These are phyloP conservation scores for Drosophila ambigua DNA, from an alignment of 1,140 invertebrate genomes.

Conservation along the genomic window DNA sequence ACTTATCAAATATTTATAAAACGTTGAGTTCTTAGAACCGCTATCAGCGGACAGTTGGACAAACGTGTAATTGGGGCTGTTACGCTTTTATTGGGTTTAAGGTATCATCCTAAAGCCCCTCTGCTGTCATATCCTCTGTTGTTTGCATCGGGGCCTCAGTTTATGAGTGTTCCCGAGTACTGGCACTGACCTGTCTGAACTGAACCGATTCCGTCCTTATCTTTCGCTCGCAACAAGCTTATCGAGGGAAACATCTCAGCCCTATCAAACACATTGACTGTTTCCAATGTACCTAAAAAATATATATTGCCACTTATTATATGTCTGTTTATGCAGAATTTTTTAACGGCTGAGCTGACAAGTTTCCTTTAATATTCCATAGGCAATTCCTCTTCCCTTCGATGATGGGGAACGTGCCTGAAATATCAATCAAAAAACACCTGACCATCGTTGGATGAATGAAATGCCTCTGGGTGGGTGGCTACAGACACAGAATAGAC, in stretches of 20 bases:
- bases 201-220: neutral
- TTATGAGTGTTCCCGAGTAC: no score
- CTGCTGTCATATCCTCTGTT: neutral
- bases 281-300: neutral
- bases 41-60: neutral
- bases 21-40: neutral
- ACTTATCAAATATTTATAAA: neutral
- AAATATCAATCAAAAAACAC: slow-evolving; percentile 37
- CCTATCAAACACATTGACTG: slow-evolving; percentile 7
- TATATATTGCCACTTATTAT: neutral
- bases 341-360: slow-evolving; percentile 5
- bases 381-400: slow-evolving; percentile 19
- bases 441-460: slow-evolving; percentile 13
- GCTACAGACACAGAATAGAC: slow-evolving; percentile 8
- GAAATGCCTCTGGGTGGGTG: slow-evolving; percentile 46
- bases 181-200: neutral
- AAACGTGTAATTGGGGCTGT: neutral
- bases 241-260: neutral
- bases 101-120: neutral
- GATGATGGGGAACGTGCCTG: slow-evolving; percentile 25
- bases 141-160: neutral
- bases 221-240: neutral
- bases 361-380: slow-evolving; percentile 28
- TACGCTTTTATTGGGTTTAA: neutral
- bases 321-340: slow-evolving; percentile 3